A percentile compares a stretch with the other conserved stretches of the same genome.
phyloP scores from a whole-genome alignment of 2,797 vertebrate species.

The Lagodon rhomboides region DNA sequence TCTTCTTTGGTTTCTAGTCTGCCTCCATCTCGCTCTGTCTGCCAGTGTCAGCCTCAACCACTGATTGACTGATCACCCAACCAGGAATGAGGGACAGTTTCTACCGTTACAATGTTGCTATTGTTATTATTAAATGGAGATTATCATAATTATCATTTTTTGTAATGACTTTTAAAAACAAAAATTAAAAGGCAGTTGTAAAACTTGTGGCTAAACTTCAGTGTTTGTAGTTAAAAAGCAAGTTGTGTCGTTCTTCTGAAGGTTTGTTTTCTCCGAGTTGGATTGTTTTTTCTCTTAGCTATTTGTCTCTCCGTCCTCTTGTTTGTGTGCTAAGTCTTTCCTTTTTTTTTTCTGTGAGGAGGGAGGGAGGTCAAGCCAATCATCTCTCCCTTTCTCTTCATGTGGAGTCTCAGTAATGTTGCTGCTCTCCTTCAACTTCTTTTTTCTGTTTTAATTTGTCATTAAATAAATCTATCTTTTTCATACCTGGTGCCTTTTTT shows the following conservation, averaged over 20 bases:
- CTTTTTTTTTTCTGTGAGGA: constrained; percentile 71
- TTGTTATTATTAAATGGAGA: constrained; percentile 81
- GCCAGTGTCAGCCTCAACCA: constrained; percentile 86
- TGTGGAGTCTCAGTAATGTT: constrained; percentile 83
- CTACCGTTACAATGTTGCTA: constrained; percentile 79
- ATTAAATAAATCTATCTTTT: constrained; percentile 99
- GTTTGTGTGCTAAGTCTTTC: constrained; percentile 89
- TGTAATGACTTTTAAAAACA: constrained; percentile 91
- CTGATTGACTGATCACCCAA: constrained; percentile 82
- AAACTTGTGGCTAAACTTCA: constrained; percentile 90
- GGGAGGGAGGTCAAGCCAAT: constrained; percentile 78
- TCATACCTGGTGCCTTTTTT: constrained; percentile 88
- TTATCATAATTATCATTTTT: constrained; percentile 85
- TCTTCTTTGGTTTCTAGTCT: constrained; percentile 14
- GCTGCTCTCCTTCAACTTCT: constrained; percentile 83
- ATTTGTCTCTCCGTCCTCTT: constrained; percentile 89
- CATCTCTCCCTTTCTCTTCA: constrained; percentile 73
- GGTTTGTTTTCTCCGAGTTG: constrained; percentile 74
- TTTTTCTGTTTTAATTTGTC: constrained; percentile 93
- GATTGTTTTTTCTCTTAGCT: constrained; percentile 58
- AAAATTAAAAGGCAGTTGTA: constrained; percentile 91
- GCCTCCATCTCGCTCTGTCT: constrained; percentile 41
- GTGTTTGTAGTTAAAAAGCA: constrained; percentile 94
- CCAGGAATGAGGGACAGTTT: constrained; percentile 89
- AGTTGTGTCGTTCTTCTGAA: constrained; percentile 83